Evolutionary conservation across 2,797 vertebrate genomes (phyloP).

Genomic region (Tolypeutes matacus): DNA sequence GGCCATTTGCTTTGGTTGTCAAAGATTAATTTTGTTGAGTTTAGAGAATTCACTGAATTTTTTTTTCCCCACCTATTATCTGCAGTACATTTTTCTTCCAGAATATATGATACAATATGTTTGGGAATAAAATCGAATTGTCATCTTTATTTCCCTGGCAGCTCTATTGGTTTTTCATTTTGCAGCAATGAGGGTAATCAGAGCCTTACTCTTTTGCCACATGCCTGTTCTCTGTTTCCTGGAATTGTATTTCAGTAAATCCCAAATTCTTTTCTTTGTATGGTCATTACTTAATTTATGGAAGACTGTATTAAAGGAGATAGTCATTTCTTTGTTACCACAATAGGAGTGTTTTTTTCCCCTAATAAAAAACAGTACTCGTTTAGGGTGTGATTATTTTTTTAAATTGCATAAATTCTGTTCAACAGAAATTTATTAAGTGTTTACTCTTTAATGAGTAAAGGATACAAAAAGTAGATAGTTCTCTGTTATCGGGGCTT

Average conservation of each 20-base stretch:
- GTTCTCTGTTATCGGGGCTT: background rate
- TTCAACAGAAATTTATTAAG: background rate
- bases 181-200: background rate
- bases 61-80: background rate
- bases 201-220: background rate
- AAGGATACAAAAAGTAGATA: constrained; percentile 15
- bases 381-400: background rate
- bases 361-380: background rate
- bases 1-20: background rate
- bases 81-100: constrained; percentile 34
- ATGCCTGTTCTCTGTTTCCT: constrained; percentile 58
- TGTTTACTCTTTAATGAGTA: background rate
- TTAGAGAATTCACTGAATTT: constrained; percentile 48
- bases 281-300: background rate
- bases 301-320: background rate
- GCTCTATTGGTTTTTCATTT: background rate
- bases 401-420: constrained; percentile 6
- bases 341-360: constrained; percentile 6
- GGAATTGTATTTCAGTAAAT: constrained; percentile 33
- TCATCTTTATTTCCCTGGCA: background rate
- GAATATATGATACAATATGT: background rate
- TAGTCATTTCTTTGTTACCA: constrained; percentile 26
- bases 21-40: background rate
- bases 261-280: background rate
- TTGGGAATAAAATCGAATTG: constrained; percentile 20